phyloP scores from a whole-genome alignment of 2,797 vertebrate genomes.

The Petrocephalus schoutedeni region DNA sequence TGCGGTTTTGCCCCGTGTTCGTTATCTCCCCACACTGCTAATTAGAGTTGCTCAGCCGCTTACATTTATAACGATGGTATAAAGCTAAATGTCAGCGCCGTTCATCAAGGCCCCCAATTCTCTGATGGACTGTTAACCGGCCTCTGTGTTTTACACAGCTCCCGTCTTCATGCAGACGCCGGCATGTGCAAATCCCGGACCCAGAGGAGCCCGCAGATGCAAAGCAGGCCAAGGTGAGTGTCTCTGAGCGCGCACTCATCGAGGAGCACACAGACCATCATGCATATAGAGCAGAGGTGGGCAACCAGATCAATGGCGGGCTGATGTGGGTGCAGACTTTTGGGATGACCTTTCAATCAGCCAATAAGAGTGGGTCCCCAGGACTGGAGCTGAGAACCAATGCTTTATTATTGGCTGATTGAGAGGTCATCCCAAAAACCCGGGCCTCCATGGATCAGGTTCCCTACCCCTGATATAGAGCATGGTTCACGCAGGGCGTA shows the following conservation, averaged over 20 bases:
- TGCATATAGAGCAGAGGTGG: background rate
- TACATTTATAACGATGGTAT: background rate
- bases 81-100: slow-evolving; percentile 2
- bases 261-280: background rate
- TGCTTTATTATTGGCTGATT: no score
- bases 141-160: slow-evolving; percentile 58
- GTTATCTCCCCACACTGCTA: background rate
- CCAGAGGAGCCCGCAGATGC: slow-evolving; percentile 72
- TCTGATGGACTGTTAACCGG: slow-evolving; percentile 13
- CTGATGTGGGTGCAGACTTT: no score
- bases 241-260: background rate
- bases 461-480: background rate
- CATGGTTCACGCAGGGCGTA: background rate
- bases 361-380: no score
- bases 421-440: no score
- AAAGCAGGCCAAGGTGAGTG: slow-evolving; percentile 77
- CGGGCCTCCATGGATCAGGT: no score
- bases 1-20: background rate
- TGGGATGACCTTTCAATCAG: no score
- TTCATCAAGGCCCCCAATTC: background rate
- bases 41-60: background rate
- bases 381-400: no score
- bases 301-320: no score
- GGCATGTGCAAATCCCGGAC: slow-evolving; percentile 74
- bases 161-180: slow-evolving; percentile 77